Conservation (phyloP, 2,797 vertebrate genomes). For the Chiloscyllium punctatum region DNA sequence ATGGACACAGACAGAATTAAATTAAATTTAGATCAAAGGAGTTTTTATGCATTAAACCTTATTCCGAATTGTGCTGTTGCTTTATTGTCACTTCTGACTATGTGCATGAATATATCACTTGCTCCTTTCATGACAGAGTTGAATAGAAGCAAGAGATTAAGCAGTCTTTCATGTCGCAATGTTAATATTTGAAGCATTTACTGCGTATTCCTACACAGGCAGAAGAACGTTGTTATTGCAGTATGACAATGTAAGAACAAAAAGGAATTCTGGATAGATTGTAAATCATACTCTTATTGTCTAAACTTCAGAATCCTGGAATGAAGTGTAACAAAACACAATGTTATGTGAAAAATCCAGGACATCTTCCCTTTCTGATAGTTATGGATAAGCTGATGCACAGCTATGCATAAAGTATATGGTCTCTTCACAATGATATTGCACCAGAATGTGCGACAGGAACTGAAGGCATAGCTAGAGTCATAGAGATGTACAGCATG, state of each 20-base stretch:
- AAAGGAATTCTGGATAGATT: background rate
- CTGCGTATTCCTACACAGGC: background rate
- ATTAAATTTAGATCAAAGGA: slow-evolving; percentile 11
- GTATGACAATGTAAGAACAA: no score
- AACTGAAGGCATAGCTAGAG: background rate
- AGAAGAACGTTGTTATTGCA: background rate
- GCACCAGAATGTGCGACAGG: background rate
- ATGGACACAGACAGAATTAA: background rate
- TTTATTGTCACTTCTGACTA: background rate
- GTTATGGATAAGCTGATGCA: background rate
- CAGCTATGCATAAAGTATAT: background rate
- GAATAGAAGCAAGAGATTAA: background rate
- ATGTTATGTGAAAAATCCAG: background rate
- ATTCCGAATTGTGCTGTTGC: background rate
- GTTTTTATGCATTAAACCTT: slow-evolving; percentile 17
- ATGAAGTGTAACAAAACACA: background rate
- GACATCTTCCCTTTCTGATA: background rate
- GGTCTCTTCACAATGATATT: background rate
- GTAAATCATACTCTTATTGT: background rate
- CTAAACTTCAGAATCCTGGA: background rate
- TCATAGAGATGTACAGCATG: no score
- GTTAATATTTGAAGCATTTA: background rate
- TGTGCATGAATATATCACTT: background rate
- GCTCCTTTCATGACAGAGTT: background rate
- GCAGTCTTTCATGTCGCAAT: background rate